Percentiles rank a stretch among this genome's conserved stretches.
These are phyloP conservation scores for Phalanger gymnotis DNA, from an alignment of 2,797 vertebrate genomes.

Conservation along the genomic window DNA sequence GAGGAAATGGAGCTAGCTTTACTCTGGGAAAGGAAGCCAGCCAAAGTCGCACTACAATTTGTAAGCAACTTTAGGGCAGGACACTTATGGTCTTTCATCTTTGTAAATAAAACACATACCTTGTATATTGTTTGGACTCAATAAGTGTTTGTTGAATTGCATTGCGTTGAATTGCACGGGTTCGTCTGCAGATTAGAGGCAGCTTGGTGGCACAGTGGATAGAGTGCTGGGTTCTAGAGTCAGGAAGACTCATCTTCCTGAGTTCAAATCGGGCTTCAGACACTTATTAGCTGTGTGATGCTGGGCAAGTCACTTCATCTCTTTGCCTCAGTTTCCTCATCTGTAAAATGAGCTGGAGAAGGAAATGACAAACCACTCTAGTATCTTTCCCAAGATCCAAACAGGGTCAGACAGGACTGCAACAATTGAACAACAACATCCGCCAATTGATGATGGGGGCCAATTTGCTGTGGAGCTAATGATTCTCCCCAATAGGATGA, in stretches of 20 bases:
- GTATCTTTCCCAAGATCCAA: no score
- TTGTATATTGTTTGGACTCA: neutral
- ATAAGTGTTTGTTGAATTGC: neutral
- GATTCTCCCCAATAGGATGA: neutral
- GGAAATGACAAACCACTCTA: no score
- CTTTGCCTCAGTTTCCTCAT: neutral
- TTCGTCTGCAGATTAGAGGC: neutral
- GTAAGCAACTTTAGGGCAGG: neutral
- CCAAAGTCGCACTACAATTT: neutral
- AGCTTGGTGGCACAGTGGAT: neutral
- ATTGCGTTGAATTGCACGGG: neutral
- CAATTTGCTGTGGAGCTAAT: neutral
- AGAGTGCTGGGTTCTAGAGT: neutral
- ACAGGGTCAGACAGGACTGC: no score
- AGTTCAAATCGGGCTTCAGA: neutral
- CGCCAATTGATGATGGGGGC: no score
- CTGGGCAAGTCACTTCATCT: neutral
- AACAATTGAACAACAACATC: no score
- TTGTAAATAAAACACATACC: neutral
- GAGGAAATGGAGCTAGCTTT: neutral
- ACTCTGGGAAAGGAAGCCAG: neutral
- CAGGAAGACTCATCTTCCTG: neutral
- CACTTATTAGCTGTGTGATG: neutral
- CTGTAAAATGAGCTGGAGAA: neutral
- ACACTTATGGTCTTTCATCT: neutral